phyloP scores from a whole-genome alignment of 2,888 invertebrate species.

The Chalcosyrphus nemorum region DNA sequence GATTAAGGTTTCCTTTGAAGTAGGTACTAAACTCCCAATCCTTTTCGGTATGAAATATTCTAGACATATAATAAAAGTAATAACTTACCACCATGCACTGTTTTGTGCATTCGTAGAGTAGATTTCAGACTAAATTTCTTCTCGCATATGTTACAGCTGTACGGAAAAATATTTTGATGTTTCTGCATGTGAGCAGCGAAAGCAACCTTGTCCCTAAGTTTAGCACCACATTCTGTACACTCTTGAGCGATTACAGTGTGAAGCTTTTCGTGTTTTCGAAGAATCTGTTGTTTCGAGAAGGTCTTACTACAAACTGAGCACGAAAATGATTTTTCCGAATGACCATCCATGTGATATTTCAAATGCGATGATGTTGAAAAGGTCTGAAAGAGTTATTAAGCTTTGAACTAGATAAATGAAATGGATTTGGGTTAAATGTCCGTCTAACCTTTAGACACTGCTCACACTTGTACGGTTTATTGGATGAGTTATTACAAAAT shows the following conservation, averaged over 20 bases:
- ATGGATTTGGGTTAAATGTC: no score
- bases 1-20: no score
- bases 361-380: constrained; percentile 89
- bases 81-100: constrained; percentile 77
- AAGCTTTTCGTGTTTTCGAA: constrained; percentile 87
- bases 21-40: no score
- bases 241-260: constrained; percentile 83
- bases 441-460: constrained; percentile 79
- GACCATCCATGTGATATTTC: constrained; percentile 88
- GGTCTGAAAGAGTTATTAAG: constrained; percentile 83
- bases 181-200: constrained; percentile 85
- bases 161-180: constrained; percentile 86
- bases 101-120: constrained; percentile 86
- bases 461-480: constrained; percentile 83
- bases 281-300: constrained; percentile 87
- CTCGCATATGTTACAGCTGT: constrained; percentile 83
- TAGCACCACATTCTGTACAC: constrained; percentile 85
- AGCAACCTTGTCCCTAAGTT: constrained; percentile 84
- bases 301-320: constrained; percentile 84
- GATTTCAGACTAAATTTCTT: constrained; percentile 85
- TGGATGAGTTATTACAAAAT: constrained; percentile 84
- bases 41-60: no score
- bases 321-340: constrained; percentile 77
- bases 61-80: no score
- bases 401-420: no score